Evolutionary conservation across 1,140 invertebrate genomes (phyloP).

Genomic region (Drosophila pseudoananassae): DNA sequence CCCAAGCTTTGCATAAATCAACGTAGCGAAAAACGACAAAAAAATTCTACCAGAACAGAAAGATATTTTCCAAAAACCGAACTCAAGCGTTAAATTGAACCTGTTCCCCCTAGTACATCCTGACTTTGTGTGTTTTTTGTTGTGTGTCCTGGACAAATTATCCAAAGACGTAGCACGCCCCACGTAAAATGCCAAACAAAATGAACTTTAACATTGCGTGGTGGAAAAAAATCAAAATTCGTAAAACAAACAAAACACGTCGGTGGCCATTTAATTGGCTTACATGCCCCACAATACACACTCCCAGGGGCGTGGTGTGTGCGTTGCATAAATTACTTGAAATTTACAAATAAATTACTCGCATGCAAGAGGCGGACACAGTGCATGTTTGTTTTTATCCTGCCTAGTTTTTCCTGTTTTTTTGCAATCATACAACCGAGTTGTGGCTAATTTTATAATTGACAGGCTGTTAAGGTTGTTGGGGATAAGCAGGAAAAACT

Average conservation of each 20-base stretch:
- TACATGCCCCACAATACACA: conserved; percentile 40
- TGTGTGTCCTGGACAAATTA: conserved; percentile 56
- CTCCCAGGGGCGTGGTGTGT: conserved; percentile 25
- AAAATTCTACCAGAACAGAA: conserved; percentile 14
- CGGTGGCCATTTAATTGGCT: conserved; percentile 75
- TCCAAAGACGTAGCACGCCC: conserved; percentile 45
- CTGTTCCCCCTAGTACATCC: conserved; percentile 9
- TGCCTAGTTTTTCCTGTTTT: background rate
- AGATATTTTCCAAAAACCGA: conserved; percentile 56
- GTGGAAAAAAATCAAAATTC: conserved; percentile 55
- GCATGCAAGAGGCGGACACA: conserved; percentile 58
- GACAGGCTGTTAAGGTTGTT: conserved; percentile 15
- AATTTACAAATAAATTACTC: conserved; percentile 77
- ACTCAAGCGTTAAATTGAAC: conserved; percentile 77
- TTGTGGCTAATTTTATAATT: conserved; percentile 37
- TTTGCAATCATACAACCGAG: background rate
- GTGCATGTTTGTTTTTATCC: conserved; percentile 14
- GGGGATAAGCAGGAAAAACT: conserved; percentile 9
- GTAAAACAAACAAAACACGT: conserved; percentile 70
- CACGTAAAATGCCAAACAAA: conserved; percentile 62
- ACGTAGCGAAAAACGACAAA: conserved; percentile 47
- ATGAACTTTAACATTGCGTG: conserved; percentile 66
- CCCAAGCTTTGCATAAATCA: conserved; percentile 77
- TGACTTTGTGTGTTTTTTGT: conserved; percentile 1
- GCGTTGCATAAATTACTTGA: conserved; percentile 68